Conservation (phyloP, 1,140 invertebrate species). For the Drosophila dunni region DNA sequence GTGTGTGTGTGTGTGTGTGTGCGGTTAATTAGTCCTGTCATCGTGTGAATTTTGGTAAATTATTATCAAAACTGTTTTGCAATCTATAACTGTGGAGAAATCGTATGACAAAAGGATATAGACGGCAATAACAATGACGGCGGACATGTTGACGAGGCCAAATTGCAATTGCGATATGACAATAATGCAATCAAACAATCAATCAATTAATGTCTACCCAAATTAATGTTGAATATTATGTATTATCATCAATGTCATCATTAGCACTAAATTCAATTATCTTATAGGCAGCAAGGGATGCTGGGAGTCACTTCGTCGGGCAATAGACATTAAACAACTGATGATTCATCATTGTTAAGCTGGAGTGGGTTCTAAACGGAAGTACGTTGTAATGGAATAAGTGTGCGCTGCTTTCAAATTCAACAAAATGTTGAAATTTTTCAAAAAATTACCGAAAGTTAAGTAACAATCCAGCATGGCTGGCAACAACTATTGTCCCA, state of each 20-base stretch:
- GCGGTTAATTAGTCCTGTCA: slow-evolving; percentile 76
- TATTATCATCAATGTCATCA: slow-evolving; percentile 78
- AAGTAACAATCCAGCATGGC: slow-evolving; percentile 13
- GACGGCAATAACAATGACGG: slow-evolving; percentile 9
- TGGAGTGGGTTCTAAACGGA: background rate
- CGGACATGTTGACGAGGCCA: slow-evolving; percentile 23
- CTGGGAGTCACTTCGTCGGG: background rate
- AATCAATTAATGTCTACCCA: slow-evolving; percentile 79
- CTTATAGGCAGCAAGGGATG: slow-evolving; percentile 9
- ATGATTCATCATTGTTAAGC: slow-evolving; percentile 75
- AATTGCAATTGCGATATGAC: slow-evolving; percentile 77
- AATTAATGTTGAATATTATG: slow-evolving; percentile 80
- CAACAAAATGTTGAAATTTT: slow-evolving; percentile 8
- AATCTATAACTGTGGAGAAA: slow-evolving; percentile 35
- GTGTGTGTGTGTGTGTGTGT: slow-evolving; percentile 38
- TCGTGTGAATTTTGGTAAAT: slow-evolving; percentile 77
- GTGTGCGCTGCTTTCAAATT: slow-evolving; percentile 3
- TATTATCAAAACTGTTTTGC: slow-evolving; percentile 61
- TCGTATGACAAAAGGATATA: slow-evolving; percentile 37
- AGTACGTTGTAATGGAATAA: background rate
- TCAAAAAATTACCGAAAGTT: slow-evolving; percentile 15
- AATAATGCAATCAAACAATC: slow-evolving; percentile 83
- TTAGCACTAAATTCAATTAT: slow-evolving; percentile 82
- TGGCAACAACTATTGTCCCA: background rate
- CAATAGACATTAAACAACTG: slow-evolving; percentile 11